A percentile compares a stretch with the other conserved stretches of the same genome.
phyloP scores from a whole-genome alignment of 2,113 vertebrate genomes.

The Lampris megalopsis region DNA sequence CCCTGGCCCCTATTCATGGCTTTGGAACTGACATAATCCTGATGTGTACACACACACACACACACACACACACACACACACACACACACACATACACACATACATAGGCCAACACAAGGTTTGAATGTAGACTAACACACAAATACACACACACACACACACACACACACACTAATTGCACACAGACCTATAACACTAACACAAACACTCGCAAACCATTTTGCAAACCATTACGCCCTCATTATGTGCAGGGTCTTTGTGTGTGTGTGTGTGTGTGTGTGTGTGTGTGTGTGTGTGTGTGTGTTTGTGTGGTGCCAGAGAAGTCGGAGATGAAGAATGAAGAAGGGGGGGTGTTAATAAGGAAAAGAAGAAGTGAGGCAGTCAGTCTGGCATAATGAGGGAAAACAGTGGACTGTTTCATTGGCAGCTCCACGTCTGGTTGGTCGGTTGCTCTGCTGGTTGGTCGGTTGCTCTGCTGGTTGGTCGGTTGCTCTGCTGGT shows the following conservation, averaged over 20 bases:
- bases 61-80: slow-evolving; percentile 42
- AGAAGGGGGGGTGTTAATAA: slow-evolving; percentile 71
- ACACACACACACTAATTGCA: slow-evolving; percentile 45
- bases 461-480: no score
- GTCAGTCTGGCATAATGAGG: slow-evolving; percentile 69
- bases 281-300: slow-evolving; percentile 32
- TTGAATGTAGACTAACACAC: background rate
- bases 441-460: slow-evolving; percentile 66
- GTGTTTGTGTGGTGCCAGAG: slow-evolving; percentile 65
- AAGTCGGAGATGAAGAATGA: slow-evolving; percentile 70
- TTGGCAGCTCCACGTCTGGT: slow-evolving; percentile 52
- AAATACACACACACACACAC: no score
- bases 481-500: no score
- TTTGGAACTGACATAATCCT: slow-evolving; percentile 82
- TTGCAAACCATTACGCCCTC: slow-evolving; percentile 64
- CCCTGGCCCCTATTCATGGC: slow-evolving; percentile 81
- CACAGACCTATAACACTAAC: slow-evolving; percentile 67
- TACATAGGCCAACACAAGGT: background rate
- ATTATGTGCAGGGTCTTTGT: slow-evolving; percentile 77
- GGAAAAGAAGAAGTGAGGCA: slow-evolving; percentile 68
- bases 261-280: no score
- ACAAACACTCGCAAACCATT: slow-evolving; percentile 45
- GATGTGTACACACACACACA: slow-evolving; percentile 54
- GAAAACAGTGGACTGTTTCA: slow-evolving; percentile 80
- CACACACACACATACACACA: slow-evolving; percentile 23